These are phyloP conservation scores for Glossophaga mutica DNA, from an alignment of 2,797 vertebrate species.

Conservation along the genomic window DNA sequence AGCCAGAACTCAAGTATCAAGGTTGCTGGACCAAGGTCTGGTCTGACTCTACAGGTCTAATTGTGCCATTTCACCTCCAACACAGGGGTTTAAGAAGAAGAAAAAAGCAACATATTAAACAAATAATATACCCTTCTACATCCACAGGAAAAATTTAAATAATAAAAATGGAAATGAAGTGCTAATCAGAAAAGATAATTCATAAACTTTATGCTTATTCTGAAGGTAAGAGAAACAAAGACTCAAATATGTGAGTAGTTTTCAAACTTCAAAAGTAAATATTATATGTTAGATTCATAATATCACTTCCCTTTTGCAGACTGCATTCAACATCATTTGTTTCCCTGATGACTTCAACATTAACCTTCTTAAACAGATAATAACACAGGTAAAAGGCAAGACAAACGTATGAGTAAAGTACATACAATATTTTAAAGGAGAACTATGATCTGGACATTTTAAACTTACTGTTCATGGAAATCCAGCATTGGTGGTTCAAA, in stretches of 20 bases:
- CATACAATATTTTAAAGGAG: neutral
- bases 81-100: neutral
- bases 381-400: constrained; percentile 3
- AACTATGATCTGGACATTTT: constrained; percentile 5
- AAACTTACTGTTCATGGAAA: constrained; percentile 98
- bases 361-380: neutral
- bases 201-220: neutral
- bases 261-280: neutral
- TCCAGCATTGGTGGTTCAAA: constrained; percentile 99
- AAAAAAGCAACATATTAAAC: neutral
- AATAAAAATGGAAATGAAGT: constrained; percentile 28
- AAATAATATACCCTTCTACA: neutral
- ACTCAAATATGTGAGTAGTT: neutral
- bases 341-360: neutral
- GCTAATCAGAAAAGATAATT: constrained; percentile 8
- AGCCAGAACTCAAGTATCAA: neutral
- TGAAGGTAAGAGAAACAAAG: neutral
- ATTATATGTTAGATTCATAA: neutral
- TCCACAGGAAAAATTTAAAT: neutral
- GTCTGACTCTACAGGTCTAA: neutral
- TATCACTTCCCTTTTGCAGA: neutral
- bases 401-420: neutral
- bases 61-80: neutral
- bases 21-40: too few species aligned
- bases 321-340: neutral